Evolutionary conservation across 2,113 vertebrate genomes (phyloP).

Genomic region (Daphoenositta chrysoptera): DNA sequence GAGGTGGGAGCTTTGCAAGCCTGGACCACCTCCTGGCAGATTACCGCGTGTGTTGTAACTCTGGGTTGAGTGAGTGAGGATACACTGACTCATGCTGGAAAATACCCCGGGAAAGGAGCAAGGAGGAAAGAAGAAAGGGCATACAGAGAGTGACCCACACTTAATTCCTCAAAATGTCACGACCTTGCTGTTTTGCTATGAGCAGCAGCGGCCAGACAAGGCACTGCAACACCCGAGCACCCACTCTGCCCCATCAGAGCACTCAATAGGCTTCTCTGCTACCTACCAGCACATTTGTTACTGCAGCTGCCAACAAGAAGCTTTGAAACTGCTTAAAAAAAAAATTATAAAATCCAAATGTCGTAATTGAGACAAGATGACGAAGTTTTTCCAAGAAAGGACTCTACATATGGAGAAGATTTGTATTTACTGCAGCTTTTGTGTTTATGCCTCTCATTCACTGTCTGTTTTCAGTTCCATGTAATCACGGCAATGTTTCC

Average conservation of each 20-base stretch:
- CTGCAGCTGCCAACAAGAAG: not conserved
- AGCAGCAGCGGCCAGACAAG: not conserved
- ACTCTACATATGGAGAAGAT: not conserved
- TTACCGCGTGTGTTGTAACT: rapidly evolving
- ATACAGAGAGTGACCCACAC: not conserved
- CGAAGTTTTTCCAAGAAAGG: not conserved
- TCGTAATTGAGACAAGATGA: not conserved
- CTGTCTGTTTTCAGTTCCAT: not conserved
- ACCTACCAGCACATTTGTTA: not conserved
- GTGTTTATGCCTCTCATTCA: not conserved
- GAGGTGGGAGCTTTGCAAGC: not conserved
- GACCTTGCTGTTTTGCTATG: not conserved
- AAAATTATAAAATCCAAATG: not conserved
- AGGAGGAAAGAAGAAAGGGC: not conserved
- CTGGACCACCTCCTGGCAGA: not conserved
- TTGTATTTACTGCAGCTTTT: not conserved
- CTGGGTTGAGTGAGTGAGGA: not conserved
- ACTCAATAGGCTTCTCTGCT: not conserved
- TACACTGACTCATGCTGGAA: not conserved
- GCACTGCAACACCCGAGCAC: rapidly evolving
- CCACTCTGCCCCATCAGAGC: rapidly evolving
- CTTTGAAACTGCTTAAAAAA: not conserved
- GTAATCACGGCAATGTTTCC: not conserved
- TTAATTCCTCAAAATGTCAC: not conserved
- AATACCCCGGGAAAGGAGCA: not conserved